Percentiles rank a stretch among this genome's conserved stretches.
Evolutionary conservation across 1,140 invertebrate genomes (phyloP).

Genomic region (Hirudo medicinalis): DNA sequence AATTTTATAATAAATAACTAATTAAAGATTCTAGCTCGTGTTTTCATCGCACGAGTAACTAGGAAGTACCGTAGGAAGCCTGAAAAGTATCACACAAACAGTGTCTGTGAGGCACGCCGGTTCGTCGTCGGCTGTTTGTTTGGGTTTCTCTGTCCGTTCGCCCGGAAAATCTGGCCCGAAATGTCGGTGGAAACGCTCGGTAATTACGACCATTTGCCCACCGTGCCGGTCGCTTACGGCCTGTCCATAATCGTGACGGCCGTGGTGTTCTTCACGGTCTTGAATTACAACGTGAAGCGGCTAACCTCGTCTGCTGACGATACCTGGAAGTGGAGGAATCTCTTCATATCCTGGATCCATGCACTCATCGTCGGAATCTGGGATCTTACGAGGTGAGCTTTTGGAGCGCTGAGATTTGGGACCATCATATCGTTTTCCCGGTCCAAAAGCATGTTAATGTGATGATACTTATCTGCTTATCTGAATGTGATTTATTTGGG

Average conservation of each 20-base stretch:
- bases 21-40: too few species aligned
- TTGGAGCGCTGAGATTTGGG: not conserved
- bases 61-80: too few species aligned
- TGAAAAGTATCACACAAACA: too few species aligned
- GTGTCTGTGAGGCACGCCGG: too few species aligned
- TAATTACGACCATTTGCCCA: conserved; percentile 13
- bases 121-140: too few species aligned
- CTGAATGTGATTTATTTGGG: too few species aligned
- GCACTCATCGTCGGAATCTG: conserved; percentile 20
- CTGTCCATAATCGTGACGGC: not conserved
- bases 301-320: conserved; percentile 6
- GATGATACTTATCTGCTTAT: not conserved
- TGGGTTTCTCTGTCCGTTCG: too few species aligned
- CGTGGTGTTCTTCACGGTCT: conserved; percentile 16
- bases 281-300: conserved; percentile 18
- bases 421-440: not conserved
- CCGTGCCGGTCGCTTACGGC: conserved; percentile 10
- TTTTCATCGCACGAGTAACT: too few species aligned
- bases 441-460: not conserved
- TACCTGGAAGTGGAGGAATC: conserved; percentile 22
- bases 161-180: too few species aligned
- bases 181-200: not conserved
- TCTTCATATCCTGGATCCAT: conserved; percentile 24
- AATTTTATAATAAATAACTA: too few species aligned
- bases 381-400: conserved; percentile 20